phyloP scores from a whole-genome alignment of 1,140 invertebrate genomes.

The Zaprionus ghesquierei region DNA sequence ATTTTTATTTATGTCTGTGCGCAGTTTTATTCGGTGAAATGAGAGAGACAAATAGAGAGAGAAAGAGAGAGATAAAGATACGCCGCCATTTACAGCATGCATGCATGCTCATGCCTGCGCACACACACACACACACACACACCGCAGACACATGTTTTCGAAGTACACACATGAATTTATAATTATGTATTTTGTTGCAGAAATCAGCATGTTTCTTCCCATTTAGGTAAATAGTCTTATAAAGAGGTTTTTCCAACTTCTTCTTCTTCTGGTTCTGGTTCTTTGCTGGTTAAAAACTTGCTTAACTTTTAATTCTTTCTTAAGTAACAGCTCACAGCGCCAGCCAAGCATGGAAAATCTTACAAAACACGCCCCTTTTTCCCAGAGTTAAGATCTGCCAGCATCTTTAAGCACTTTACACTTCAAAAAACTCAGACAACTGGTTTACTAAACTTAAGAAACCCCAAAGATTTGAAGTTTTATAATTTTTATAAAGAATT shows the following conservation, averaged over 20 bases:
- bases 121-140: background rate
- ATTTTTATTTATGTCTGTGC: slow-evolving; percentile 66
- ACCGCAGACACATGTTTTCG: background rate
- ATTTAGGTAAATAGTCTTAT: background rate
- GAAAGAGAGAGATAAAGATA: background rate
- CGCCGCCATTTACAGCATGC: slow-evolving; percentile 19
- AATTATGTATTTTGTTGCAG: background rate
- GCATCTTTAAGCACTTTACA: too few species aligned
- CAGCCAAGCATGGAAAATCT: background rate
- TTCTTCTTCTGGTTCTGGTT: background rate
- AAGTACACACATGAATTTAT: background rate
- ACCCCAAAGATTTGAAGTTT: too few species aligned
- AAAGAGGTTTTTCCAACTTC: background rate
- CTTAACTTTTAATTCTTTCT: background rate
- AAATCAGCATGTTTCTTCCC: background rate
- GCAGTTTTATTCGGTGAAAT: slow-evolving; percentile 38
- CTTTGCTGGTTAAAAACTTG: background rate
- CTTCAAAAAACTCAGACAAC: too few species aligned
- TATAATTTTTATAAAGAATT: too few species aligned
- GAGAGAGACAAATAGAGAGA: background rate
- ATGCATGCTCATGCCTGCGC: background rate
- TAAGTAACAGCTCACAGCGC: background rate
- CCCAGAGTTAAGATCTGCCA: background rate
- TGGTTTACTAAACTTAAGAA: too few species aligned
- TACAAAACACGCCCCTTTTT: background rate